These are phyloP conservation scores for Calcarius lapponicus DNA, from an alignment of 2,797 vertebrate species.

Conservation along the genomic window DNA sequence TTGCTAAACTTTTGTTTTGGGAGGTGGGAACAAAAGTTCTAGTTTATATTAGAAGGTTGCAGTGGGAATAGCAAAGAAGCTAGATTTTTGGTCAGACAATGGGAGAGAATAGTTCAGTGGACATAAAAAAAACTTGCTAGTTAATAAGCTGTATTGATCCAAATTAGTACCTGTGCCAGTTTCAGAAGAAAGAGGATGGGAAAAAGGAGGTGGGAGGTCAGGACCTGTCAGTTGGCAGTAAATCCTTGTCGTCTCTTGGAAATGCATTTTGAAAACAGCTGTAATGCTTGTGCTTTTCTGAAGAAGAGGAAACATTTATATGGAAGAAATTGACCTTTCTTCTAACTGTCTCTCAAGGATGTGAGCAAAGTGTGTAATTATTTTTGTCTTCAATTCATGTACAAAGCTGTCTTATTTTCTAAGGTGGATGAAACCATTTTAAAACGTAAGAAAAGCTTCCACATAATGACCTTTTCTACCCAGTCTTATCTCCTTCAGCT, in stretches of 20 bases:
- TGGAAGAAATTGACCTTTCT: not conserved
- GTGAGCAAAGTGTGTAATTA: not conserved
- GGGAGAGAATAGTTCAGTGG: not conserved
- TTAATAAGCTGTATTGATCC: not conserved
- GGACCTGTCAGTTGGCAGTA: not conserved
- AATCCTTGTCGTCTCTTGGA: not conserved
- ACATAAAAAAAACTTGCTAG: not conserved
- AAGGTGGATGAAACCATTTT: not conserved
- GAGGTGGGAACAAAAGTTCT: not conserved
- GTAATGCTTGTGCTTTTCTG: not conserved
- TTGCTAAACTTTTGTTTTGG: not conserved
- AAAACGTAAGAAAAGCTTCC: not conserved
- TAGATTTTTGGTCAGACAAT: not conserved
- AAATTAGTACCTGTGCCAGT: not conserved
- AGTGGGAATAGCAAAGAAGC: not conserved
- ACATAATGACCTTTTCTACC: not conserved
- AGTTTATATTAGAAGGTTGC: not conserved
- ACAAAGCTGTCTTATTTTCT: not conserved
- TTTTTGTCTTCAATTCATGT: not conserved
- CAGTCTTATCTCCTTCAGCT: not conserved
- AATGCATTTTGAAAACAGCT: not conserved
- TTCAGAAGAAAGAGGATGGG: not conserved
- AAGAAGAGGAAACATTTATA: not conserved
- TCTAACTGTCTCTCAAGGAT: not conserved
- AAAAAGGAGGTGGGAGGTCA: not conserved